Percentiles rank a stretch among this genome's conserved stretches.
Conservation (phyloP, 2,888 invertebrate species). For the Leptopilina myrica region DNA sequence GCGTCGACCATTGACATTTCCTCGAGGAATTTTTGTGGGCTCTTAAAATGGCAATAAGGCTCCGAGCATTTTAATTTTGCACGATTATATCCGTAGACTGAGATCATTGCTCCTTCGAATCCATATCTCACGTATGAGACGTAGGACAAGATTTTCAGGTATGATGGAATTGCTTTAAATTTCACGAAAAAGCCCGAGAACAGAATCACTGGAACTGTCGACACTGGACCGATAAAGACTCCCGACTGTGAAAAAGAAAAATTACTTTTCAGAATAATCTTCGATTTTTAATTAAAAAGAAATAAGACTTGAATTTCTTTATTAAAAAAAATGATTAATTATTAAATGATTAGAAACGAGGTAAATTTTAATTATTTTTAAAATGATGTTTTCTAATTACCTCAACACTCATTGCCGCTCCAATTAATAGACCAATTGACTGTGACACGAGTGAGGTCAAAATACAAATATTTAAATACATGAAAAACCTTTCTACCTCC, state of each 20-base stretch:
- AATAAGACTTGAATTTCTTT: too few relatives aligned
- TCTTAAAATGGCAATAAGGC: conserved; percentile 89
- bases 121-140: conserved; percentile 94
- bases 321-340: too few relatives aligned
- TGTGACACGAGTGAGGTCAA: conserved; percentile 94
- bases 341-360: too few relatives aligned
- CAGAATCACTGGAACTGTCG: conserved; percentile 92
- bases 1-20: conserved; percentile 90
- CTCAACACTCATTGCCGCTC: conserved; percentile 93
- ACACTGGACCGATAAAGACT: conserved; percentile 89
- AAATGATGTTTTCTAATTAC: conserved; percentile 70
- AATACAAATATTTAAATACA: conserved; percentile 87
- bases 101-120: conserved; percentile 94
- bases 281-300: too few relatives aligned
- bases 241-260: conserved; percentile 77
- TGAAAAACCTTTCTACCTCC: conserved; percentile 88
- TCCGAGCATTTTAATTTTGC: conserved; percentile 89
- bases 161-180: conserved; percentile 92
- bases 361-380: too few relatives aligned
- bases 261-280: conserved; percentile 17
- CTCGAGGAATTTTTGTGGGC: conserved; percentile 89
- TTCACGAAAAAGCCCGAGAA: conserved; percentile 97
- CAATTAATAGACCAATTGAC: conserved; percentile 93
- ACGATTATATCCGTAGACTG: conserved; percentile 93
- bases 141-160: conserved; percentile 93